A percentile compares a stretch with the other conserved stretches of the same genome.
These are phyloP conservation scores for Cheilosia vernalis DNA, from an alignment of 2,888 invertebrate genomes.

Conservation along the genomic window DNA sequence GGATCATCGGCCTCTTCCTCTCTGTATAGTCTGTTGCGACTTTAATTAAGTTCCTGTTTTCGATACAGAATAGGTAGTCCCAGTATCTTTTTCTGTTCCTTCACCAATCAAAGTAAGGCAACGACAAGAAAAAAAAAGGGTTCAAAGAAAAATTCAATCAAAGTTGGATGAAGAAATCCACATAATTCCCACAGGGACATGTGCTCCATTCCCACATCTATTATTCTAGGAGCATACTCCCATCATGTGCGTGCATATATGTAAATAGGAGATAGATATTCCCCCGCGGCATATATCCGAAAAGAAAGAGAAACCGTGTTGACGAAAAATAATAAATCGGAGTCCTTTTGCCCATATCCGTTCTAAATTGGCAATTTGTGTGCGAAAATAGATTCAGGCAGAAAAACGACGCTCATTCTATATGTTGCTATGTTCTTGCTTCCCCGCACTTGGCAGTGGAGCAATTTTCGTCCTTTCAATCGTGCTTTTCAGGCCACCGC, in stretches of 20 bases:
- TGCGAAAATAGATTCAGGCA: conserved; percentile 73
- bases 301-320: neutral
- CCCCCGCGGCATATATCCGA: conserved; percentile 53
- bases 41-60: conserved; percentile 69
- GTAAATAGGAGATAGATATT: conserved; percentile 51
- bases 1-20: neutral
- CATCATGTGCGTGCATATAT: conserved; percentile 43
- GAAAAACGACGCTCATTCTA: conserved; percentile 71
- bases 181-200: conserved; percentile 69
- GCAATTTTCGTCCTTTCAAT: conserved; percentile 31
- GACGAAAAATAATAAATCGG: conserved; percentile 51
- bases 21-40: conserved; percentile 33
- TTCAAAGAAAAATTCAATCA: conserved; percentile 68
- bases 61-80: conserved; percentile 1
- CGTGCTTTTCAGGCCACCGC: conserved; percentile 62
- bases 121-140: conserved; percentile 22
- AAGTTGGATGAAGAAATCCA: conserved; percentile 42
- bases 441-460: neutral
- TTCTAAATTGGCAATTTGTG: conserved; percentile 74
- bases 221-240: conserved; percentile 51
- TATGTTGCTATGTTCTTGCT: conserved; percentile 33
- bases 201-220: conserved; percentile 40
- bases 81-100: conserved; percentile 1
- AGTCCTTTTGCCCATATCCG: conserved; percentile 72
- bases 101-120: conserved; percentile 21